Percentiles rank a stretch among this genome's conserved stretches.
Conservation (phyloP, 2,888 invertebrate species). For the Dioctria linearis region DNA sequence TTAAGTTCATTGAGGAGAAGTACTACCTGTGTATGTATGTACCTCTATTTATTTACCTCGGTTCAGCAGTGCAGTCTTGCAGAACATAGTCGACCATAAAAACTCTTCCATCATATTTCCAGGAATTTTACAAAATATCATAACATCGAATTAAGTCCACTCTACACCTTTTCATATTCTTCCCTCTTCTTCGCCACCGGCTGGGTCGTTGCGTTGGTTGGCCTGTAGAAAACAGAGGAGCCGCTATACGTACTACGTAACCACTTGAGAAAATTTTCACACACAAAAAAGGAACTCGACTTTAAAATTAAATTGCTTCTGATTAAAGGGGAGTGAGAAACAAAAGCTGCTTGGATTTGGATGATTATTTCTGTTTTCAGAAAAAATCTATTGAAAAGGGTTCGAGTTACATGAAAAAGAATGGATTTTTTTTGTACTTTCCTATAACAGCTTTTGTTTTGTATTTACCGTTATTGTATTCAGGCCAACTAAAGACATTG, state of each 20-base stretch:
- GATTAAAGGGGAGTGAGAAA: conserved; percentile 26
- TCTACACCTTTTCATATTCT: conserved; percentile 1
- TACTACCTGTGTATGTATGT: too few species aligned
- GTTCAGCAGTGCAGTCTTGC: not conserved
- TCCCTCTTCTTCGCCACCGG: not conserved
- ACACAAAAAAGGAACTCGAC: not conserved
- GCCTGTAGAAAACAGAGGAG: too few species aligned
- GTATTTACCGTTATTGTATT: too few species aligned
- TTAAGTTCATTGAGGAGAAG: too few species aligned
- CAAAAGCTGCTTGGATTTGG: not conserved
- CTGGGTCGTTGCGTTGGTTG: not conserved
- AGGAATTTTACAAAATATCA: not conserved
- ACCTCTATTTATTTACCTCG: not conserved
- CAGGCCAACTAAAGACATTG: too few species aligned
- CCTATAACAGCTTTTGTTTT: too few species aligned
- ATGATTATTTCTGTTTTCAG: too few species aligned
- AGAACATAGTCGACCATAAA: not conserved
- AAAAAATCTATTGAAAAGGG: too few species aligned
- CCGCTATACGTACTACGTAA: not conserved
- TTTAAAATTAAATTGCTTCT: conserved; percentile 15
- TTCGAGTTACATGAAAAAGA: too few species aligned
- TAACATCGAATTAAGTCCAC: conserved; percentile 22
- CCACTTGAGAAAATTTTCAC: conserved; percentile 14
- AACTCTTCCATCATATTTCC: not conserved
- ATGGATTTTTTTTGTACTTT: too few species aligned